Evolutionary conservation across 1,140 invertebrate species (phyloP), one percentile per base, ranked within the genome.

Genomic region (Pentalonia nigronervosa): DNA sequence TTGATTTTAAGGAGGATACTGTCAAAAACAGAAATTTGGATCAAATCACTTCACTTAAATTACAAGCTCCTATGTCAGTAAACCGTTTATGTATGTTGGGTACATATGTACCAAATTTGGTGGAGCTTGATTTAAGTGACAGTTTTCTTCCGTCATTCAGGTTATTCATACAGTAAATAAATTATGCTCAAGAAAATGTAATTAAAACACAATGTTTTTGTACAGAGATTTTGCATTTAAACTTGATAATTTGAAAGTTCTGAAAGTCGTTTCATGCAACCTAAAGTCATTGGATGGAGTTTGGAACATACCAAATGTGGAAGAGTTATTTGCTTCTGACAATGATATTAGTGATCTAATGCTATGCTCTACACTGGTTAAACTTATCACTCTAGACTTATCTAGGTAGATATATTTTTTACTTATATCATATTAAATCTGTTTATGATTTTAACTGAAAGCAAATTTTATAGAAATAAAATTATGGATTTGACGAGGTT

Each of bases 251-350:
- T 94, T 96, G 7, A 95, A 96, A 95, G 95, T 96, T 83, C 95
- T 97, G 30, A 96, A 96, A 94, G 96, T 97, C n/a, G 96, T 96
- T 94, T 96, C 96, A 56, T 97, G 97, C 94, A 96, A 96, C 1
- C 94, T 97, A 34, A 96, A 95, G 21, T 96, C 95, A 94, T 95
- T 97, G 83, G 97, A 97, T 94, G 97, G 97, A 3, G 96, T 96
- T 21, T 96, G 96, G 95, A 97, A 96, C 0, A 7, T 95, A 95
- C 89, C 94, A 17, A 93, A 93, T 21, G 34, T 97, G 36, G 95
- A 96, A 56, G 96, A 97, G 90, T 95, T 97, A 1, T 95, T 96
- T 94, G 97, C 97, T 0, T 95, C 96, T 50, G 96, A 96, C 56
- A 97, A 97, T 94, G 95, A 95, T 81, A 95, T 97, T 20, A 95